A percentile compares a stretch with the other conserved stretches of the same genome.
phyloP scores from a whole-genome alignment of 2,888 invertebrate species.

The Eilema sororculum region DNA sequence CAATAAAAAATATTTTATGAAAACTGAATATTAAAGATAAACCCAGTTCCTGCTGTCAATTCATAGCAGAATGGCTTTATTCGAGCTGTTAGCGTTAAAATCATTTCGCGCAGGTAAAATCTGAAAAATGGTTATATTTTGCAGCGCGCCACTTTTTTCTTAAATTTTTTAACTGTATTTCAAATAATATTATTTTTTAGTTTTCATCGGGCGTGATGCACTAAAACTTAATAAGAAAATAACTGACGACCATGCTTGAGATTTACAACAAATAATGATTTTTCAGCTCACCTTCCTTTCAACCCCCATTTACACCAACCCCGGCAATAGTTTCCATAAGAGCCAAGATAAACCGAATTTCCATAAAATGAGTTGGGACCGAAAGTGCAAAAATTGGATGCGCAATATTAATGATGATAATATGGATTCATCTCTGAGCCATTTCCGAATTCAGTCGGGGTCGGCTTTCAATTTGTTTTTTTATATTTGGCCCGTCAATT shows the following conservation, averaged over 20 bases:
- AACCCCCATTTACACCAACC: background rate
- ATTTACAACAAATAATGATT: background rate
- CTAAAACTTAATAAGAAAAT: background rate
- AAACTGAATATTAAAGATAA: slow-evolving; percentile 24
- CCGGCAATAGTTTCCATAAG: background rate
- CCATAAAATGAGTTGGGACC: too few relatives aligned
- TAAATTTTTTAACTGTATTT: background rate
- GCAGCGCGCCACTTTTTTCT: background rate
- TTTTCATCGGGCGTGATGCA: too few relatives aligned
- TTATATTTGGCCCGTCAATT: too few relatives aligned
- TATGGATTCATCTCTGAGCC: too few relatives aligned
- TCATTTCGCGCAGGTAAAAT: slow-evolving; percentile 38
- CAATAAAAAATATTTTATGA: too few relatives aligned
- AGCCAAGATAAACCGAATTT: background rate
- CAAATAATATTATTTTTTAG: background rate
- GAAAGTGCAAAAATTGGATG: too few relatives aligned
- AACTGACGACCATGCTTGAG: background rate
- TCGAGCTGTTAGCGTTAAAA: slow-evolving; percentile 31
- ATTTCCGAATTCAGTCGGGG: too few relatives aligned
- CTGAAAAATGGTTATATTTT: slow-evolving; percentile 26
- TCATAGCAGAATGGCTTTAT: slow-evolving; percentile 36
- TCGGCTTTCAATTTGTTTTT: too few relatives aligned
- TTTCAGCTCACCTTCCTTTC: background rate
- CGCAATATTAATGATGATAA: too few relatives aligned
- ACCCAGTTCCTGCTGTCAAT: slow-evolving; percentile 33